Evolutionary conservation across 1,140 invertebrate genomes (phyloP).

Genomic region (Drosophila novamexicana): DNA sequence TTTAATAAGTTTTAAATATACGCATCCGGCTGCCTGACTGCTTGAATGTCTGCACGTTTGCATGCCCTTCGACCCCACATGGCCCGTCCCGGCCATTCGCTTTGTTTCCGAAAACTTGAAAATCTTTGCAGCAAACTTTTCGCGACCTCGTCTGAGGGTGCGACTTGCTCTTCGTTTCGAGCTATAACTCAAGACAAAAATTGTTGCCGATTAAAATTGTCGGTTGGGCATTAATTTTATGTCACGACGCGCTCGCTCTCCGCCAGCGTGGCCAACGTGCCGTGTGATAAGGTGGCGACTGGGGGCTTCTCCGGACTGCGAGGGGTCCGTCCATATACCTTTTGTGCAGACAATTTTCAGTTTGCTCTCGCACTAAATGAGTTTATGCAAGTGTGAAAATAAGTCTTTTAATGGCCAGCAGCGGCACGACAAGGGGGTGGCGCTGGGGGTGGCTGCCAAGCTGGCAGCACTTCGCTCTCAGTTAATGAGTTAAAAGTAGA

Average conservation of each 20-base stretch:
- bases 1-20: conserved; percentile 84
- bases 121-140: conserved; percentile 75
- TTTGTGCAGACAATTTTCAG: conserved; percentile 55
- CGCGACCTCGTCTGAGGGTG: conserved; percentile 31
- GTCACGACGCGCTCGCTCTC: conserved; percentile 71
- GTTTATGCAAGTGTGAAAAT: conserved; percentile 83
- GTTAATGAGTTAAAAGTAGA: conserved; percentile 81
- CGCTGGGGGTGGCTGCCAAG: not conserved
- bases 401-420: conserved; percentile 79
- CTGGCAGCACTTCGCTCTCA: conserved; percentile 33
- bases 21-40: conserved; percentile 68
- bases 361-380: conserved; percentile 73
- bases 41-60: conserved; percentile 15
- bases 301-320: not conserved
- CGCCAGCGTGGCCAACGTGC: conserved; percentile 59
- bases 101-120: conserved; percentile 48
- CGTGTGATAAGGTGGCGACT: conserved; percentile 70
- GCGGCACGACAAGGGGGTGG: conserved; percentile 16
- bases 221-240: conserved; percentile 84
- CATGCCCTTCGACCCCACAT: not conserved
- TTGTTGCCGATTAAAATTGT: conserved; percentile 84
- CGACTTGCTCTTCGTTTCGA: conserved; percentile 29
- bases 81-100: too few relatives aligned
- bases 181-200: conserved; percentile 81
- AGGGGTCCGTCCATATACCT: conserved; percentile 23